phyloP scores from a whole-genome alignment of 2,888 invertebrate genomes.

The Pasiphila rectangulata region DNA sequence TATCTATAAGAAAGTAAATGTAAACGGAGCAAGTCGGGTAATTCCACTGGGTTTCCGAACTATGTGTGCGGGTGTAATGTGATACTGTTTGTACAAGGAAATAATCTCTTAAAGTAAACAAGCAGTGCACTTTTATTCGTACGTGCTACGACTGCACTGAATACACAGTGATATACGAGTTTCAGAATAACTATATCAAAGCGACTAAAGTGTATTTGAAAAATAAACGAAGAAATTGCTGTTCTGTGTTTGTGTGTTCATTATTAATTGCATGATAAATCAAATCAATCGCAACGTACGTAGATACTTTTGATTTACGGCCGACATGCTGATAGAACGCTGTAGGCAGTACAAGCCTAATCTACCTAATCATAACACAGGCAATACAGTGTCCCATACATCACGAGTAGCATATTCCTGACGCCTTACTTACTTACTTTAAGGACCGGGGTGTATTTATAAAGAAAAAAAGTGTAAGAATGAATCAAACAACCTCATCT shows the following conservation, averaged over 20 bases:
- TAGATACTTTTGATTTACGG: neutral
- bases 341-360: too few relatives aligned
- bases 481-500: too few relatives aligned
- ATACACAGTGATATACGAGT: constrained; percentile 25
- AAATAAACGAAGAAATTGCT: constrained; percentile 19
- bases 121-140: constrained; percentile 65
- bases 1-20: constrained; percentile 52
- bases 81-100: constrained; percentile 65
- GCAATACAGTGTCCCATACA: too few relatives aligned
- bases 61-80: constrained; percentile 52
- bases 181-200: constrained; percentile 33
- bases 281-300: too few relatives aligned
- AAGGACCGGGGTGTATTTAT: too few relatives aligned
- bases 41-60: constrained; percentile 57
- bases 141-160: constrained; percentile 50
- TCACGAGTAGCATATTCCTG: too few relatives aligned
- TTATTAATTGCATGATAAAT: too few relatives aligned
- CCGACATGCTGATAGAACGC: too few relatives aligned
- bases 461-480: too few relatives aligned
- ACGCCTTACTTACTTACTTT: too few relatives aligned
- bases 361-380: too few relatives aligned
- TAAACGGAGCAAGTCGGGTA: constrained; percentile 55
- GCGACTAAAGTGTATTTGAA: constrained; percentile 29
- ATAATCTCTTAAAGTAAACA: constrained; percentile 72
- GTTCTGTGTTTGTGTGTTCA: constrained; percentile 6